Base-by-base conservation (phyloP, 1,140 invertebrate species). In the Arion vulgaris region DNA sequence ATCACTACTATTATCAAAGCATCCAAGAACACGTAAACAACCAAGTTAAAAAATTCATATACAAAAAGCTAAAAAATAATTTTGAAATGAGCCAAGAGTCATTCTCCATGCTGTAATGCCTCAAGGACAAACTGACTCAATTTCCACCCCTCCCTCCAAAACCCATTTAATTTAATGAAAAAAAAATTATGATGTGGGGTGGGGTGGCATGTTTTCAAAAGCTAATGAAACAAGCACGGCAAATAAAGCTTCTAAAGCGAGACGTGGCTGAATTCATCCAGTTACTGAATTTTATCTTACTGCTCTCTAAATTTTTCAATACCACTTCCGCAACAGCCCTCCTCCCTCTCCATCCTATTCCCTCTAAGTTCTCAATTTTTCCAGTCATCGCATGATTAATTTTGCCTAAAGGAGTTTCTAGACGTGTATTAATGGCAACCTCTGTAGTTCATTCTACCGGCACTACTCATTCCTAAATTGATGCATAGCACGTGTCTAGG, bases 341-440 rank as follows among this genome's bases (percentile, higher is more conserved):
- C 17, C 51, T 26, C 19, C 17, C 51, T 19, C 17, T 57, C n/a
- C n/a, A n/a, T n/a, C n/a, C n/a, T n/a, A n/a, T n/a, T n/a, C n/a
- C n/a, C n/a, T n/a, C n/a, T n/a, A n/a, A n/a, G n/a, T n/a, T 28
- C 32, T 32, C 9, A 32, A 66, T 66, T 66, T 66, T 32, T 32
- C 5, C 28, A 66, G 28, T 34, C 62, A 66, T 66, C 62, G 62
- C 62, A 66, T 66, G 62, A 66, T 66, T 66, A 66, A 66, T 66
- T 66, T 66, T 34, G 62, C 62, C 62, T 66, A 1, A 17, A 66
- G 62, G 62, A 66, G 62, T 32, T 66, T 66, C 62, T 5, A 11
- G 17, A 17, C 28, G 62, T 32, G 28, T 28, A 66, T 32, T 66
- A 66, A 28, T 66, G 28, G 62, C 62, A 66, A 32, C 9, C 62